Evolutionary conservation across 1,140 invertebrate species (phyloP).

Genomic region (Musca domestica): DNA sequence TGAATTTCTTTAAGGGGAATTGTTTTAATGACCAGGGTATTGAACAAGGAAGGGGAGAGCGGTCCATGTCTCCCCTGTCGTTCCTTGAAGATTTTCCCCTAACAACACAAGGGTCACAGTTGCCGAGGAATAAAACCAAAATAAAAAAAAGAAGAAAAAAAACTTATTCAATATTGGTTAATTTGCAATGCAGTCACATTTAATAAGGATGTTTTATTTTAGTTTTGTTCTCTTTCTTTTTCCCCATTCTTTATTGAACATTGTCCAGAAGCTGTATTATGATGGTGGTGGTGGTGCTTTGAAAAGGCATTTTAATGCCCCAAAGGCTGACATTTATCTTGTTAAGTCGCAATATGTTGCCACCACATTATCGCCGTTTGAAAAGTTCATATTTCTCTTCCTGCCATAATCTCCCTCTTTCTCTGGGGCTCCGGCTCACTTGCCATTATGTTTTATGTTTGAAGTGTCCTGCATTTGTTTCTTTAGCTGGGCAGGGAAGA

Average conservation of each 20-base stretch:
- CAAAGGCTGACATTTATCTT: conserved; percentile 10
- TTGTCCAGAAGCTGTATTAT: no score
- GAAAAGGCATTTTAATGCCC: background rate
- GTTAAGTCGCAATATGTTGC: conserved; percentile 22
- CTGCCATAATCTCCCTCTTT: background rate
- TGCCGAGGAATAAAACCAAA: no score
- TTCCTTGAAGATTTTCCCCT: no score
- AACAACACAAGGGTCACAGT: no score
- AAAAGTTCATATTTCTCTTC: background rate
- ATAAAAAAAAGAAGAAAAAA: no score
- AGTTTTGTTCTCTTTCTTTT: background rate
- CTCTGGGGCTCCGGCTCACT: background rate
- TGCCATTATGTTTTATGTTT: no score
- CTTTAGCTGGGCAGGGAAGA: no score
- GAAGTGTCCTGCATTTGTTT: no score
- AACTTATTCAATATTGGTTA: background rate
- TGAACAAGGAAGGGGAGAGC: no score
- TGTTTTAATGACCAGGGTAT: no score
- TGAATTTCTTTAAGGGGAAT: background rate
- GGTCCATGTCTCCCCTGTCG: no score
- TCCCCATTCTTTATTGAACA: no score
- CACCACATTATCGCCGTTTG: conserved; percentile 21
- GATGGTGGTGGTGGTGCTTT: background rate
- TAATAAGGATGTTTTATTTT: background rate
- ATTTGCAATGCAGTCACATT: background rate